These are phyloP conservation scores for Maccullochella peelii DNA, from an alignment of 2,113 vertebrate genomes.

Conservation along the genomic window DNA sequence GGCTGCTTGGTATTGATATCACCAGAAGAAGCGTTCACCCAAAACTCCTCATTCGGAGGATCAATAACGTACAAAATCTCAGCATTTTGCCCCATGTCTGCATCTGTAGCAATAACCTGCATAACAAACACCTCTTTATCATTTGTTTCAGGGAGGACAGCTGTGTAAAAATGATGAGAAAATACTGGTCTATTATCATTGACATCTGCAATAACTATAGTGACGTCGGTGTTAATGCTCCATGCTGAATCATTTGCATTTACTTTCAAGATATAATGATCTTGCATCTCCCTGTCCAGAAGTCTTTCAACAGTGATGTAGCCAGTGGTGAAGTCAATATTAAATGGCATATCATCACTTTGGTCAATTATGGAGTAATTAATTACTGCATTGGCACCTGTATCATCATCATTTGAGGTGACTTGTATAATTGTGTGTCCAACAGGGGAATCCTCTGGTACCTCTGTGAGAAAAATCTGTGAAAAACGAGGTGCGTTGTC, in stretches of 20 bases:
- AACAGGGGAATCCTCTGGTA: slow-evolving; percentile 77
- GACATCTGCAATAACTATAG: slow-evolving; percentile 76
- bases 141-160: slow-evolving; percentile 72
- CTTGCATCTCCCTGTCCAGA: slow-evolving; percentile 81
- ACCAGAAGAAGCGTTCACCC: slow-evolving; percentile 78
- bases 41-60: slow-evolving; percentile 78
- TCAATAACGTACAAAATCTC: slow-evolving; percentile 81
- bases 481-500: slow-evolving; percentile 83
- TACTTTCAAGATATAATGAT: slow-evolving; percentile 79
- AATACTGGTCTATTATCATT: slow-evolving; percentile 85
- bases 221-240: slow-evolving; percentile 83
- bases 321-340: slow-evolving; percentile 75
- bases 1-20: slow-evolving; percentile 78
- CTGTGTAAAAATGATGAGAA: slow-evolving; percentile 61
- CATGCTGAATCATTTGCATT: slow-evolving; percentile 84
- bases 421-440: slow-evolving; percentile 77
- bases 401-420: slow-evolving; percentile 79
- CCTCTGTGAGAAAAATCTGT: slow-evolving; percentile 75
- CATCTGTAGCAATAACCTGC: slow-evolving; percentile 78
- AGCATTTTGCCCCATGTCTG: slow-evolving; percentile 75
- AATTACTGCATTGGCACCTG: slow-evolving; percentile 74
- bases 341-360: slow-evolving; percentile 71
- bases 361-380: slow-evolving; percentile 74
- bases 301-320: slow-evolving; percentile 63
- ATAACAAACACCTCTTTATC: slow-evolving; percentile 71